phyloP scores from a whole-genome alignment of 2,888 invertebrate species.

The Dynastes maya region DNA sequence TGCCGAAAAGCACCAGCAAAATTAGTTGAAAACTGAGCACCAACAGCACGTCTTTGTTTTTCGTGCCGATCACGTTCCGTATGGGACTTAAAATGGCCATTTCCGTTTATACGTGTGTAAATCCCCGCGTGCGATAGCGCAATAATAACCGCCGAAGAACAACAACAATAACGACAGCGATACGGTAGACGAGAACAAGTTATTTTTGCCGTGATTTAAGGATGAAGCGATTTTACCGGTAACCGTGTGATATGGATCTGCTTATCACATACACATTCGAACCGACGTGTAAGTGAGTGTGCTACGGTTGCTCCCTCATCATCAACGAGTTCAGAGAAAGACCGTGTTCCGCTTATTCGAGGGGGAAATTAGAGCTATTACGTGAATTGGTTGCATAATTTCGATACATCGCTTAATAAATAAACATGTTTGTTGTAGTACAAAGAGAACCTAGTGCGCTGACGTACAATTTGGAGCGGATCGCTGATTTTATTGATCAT shows the following conservation, averaged over 20 bases:
- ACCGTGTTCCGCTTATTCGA: constrained; percentile 28
- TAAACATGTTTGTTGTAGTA: constrained; percentile 30
- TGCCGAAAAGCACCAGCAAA: constrained; percentile 61
- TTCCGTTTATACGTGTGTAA: constrained; percentile 4
- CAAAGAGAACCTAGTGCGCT: not conserved
- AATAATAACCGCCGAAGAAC: not conserved
- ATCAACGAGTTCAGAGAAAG: not conserved
- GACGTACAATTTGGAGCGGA: not conserved
- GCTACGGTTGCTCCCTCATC: too few species aligned
- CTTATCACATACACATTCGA: not conserved
- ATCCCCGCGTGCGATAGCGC: not conserved
- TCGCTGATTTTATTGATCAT: constrained; percentile 3
- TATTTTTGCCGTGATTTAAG: constrained; percentile 13
- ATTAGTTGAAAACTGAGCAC: constrained; percentile 59
- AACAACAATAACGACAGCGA: not conserved
- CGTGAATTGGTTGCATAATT: constrained; percentile 44
- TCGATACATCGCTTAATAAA: constrained; percentile 14
- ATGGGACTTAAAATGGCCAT: constrained; percentile 52
- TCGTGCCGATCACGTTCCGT: constrained; percentile 53
- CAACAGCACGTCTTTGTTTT: constrained; percentile 57
- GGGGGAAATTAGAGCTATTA: constrained; percentile 43
- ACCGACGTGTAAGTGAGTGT: not conserved
- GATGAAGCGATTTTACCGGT: not conserved
- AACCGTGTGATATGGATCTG: not conserved
- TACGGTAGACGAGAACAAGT: too few species aligned